Base-by-base conservation (phyloP, 92 coral and sea anemone species). In the Galaxea fascicularis region DNA sequence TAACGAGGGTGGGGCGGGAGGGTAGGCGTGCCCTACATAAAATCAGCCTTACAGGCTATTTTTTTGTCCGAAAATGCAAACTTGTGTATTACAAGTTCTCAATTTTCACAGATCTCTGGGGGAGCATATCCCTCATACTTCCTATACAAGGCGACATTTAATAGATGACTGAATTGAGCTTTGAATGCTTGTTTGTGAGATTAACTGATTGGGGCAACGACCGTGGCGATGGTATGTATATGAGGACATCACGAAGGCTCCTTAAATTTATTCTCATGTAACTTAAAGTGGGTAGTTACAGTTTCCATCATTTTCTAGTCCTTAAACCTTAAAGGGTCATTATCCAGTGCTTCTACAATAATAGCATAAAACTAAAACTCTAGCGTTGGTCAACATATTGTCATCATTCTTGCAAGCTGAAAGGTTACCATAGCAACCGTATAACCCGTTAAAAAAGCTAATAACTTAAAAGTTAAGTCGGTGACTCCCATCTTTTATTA, bases 201-300 rank as follows among this genome's bases (percentile, higher is more conserved):
- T 30, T 67, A 4, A 13, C 73, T 63, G 69, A 63, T 16, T 5
- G 10, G 73, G 46, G 49, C 73, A 67, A 67, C 28, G 73, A 67
- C 21, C 45, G 52, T 30, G 41, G 73, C 49, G 30, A 29, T 35
- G n/a, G 73, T 29, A 13, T 67, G 73, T 12, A 29, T 16, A 67
- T 31, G 73, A 67, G 73, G 53, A 68, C 73, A 39, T 68, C 10
- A 68, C 73, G 26, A 68, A 68, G 30, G 22, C 73, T 68, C 49
- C 62, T 56, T 0, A 56, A 56, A 56, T 56, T 56, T 56, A 56
- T 56, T 56, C 62, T 10, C 54, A 49, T 49, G 54, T 49, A 49
- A 49, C 54, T 49, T 49, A 49, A 49, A 49, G 53, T 47, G 53
- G 10, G 0, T 47, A 0, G 53, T 10, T 49, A 49, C 54, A 49